Evolutionary conservation across 2,888 invertebrate species (phyloP).

Genomic region (Myathropa florea): DNA sequence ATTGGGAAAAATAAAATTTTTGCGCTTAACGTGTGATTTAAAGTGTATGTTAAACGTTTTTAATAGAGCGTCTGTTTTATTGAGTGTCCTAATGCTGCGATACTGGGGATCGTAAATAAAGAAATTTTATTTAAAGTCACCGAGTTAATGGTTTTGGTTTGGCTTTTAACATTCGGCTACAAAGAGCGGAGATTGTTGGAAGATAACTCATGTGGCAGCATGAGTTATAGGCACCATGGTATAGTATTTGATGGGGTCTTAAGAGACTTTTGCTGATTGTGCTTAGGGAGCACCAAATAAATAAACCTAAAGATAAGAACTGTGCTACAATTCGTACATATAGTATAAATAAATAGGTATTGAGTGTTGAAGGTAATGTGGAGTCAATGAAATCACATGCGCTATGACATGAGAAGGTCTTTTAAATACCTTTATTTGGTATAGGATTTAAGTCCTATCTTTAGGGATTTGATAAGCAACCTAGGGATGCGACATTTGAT

Average conservation of each 20-base stretch:
- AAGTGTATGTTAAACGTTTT: background rate
- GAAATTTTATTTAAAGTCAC: background rate
- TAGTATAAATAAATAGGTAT: too few species aligned
- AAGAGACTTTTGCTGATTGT: background rate
- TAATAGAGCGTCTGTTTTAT: slow-evolving; percentile 23
- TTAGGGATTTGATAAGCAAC: too few species aligned
- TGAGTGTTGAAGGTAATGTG: too few species aligned
- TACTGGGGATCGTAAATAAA: background rate
- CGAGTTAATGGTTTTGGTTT: background rate
- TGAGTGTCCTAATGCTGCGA: background rate
- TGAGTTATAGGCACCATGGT: background rate
- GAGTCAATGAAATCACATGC: too few species aligned
- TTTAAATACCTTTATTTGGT: too few species aligned
- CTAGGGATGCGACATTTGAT: too few species aligned
- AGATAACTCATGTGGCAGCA: background rate
- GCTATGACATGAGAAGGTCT: too few species aligned
- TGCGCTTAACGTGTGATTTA: slow-evolving; percentile 21
- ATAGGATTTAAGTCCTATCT: too few species aligned
- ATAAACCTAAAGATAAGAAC: too few species aligned
- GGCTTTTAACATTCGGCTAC: background rate
- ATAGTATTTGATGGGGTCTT: background rate
- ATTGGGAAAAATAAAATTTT: background rate
- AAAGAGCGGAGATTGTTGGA: background rate
- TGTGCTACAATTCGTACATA: too few species aligned
- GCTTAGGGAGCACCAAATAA: background rate